These are phyloP conservation scores for Rallus limicola DNA, from an alignment of 2,113 vertebrate species.

Conservation along the genomic window DNA sequence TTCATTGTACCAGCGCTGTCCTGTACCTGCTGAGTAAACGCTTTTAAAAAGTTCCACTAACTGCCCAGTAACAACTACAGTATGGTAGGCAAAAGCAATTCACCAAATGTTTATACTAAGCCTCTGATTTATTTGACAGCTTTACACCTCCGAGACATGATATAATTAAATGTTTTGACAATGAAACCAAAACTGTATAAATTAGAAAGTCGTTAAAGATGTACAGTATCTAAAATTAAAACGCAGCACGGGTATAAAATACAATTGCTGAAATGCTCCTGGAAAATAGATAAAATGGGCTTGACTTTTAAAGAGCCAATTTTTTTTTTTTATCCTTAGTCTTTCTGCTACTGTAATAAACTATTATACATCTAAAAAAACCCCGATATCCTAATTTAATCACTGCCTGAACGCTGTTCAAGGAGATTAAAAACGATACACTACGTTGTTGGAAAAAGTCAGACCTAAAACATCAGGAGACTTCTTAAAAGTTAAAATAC, in stretches of 20 bases:
- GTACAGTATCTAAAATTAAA: constrained; percentile 75
- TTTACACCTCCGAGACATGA: constrained; percentile 85
- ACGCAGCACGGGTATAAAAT: constrained; percentile 49
- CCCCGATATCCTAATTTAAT: not conserved
- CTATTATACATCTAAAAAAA: not conserved
- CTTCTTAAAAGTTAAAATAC: not conserved
- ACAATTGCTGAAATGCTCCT: constrained; percentile 44
- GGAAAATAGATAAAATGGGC: constrained; percentile 36
- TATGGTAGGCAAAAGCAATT: constrained; percentile 79
- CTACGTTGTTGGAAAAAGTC: not conserved
- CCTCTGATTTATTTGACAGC: constrained; percentile 87
- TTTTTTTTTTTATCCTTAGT: not conserved
- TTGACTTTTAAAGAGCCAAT: not conserved
- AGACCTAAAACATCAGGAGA: not conserved
- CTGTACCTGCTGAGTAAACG: constrained; percentile 79
- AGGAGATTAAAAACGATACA: not conserved
- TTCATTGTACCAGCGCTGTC: constrained; percentile 69
- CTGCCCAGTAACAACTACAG: constrained; percentile 63
- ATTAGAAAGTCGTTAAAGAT: constrained; percentile 79
- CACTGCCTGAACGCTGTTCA: not conserved
- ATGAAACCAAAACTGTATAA: constrained; percentile 84
- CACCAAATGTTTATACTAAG: constrained; percentile 80
- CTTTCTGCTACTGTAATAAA: constrained; percentile 30
- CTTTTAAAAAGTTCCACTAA: constrained; percentile 64
- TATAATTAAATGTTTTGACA: constrained; percentile 89